Conservation (phyloP, 2,113 vertebrate genomes). For the Lepus americanus region DNA sequence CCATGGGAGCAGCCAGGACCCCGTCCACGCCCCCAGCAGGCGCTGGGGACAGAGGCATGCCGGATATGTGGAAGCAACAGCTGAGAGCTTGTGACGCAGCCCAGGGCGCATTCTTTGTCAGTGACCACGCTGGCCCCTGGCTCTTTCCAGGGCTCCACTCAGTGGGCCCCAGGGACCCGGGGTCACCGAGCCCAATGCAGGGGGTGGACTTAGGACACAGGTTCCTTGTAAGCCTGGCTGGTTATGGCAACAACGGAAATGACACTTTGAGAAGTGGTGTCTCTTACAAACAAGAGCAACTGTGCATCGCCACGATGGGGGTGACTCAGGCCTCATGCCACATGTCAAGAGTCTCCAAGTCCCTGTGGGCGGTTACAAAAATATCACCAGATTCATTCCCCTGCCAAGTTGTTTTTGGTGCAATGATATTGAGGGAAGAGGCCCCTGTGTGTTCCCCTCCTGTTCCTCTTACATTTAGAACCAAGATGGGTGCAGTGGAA, state of each 20-base stretch:
- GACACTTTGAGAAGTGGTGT: not conserved
- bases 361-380: not conserved
- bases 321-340: not conserved
- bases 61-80: slow-evolving; percentile 65
- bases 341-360: not conserved
- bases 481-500: not conserved
- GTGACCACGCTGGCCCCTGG: slow-evolving; percentile 39
- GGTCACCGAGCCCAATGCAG: not conserved
- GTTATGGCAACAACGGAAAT: slow-evolving; percentile 57
- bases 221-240: not conserved
- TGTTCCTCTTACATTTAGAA: not conserved
- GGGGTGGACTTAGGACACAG: slow-evolving; percentile 46
- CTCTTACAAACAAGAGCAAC: not conserved
- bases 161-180: not conserved
- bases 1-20: not conserved
- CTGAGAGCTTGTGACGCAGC: slow-evolving; percentile 37
- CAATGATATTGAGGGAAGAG: not conserved
- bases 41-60: slow-evolving; percentile 35
- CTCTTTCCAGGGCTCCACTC: slow-evolving; percentile 50
- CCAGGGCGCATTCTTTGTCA: slow-evolving; percentile 57
- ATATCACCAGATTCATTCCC: not conserved
- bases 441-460: not conserved
- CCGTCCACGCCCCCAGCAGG: not conserved
- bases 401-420: accelerated
- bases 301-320: not conserved